These are phyloP conservation scores for Eidolon helvum DNA, from an alignment of 2,113 vertebrate species.

Conservation along the genomic window DNA sequence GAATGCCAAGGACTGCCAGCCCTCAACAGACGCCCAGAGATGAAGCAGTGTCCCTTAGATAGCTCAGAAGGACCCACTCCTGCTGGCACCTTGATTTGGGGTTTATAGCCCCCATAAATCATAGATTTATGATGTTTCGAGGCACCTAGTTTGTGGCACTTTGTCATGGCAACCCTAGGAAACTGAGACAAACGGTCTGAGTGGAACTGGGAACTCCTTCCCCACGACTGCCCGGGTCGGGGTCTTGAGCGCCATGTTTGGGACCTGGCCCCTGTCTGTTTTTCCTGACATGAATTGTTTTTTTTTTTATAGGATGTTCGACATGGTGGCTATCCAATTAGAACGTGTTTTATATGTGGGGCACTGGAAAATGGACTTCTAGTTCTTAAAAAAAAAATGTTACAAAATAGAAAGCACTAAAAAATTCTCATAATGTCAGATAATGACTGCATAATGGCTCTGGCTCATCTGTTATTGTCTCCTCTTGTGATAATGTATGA, in stretches of 20 bases:
- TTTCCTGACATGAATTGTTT: background rate
- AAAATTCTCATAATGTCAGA: background rate
- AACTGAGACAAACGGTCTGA: background rate
- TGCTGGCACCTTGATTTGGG: background rate
- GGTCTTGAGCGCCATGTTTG: background rate
- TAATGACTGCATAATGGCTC: background rate
- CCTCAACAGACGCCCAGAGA: background rate
- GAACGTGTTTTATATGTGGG: background rate
- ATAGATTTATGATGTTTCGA: background rate
- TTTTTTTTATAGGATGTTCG: background rate
- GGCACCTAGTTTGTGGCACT: background rate
- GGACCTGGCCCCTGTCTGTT: background rate
- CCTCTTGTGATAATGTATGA: background rate
- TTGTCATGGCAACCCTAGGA: background rate
- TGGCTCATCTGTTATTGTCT: background rate
- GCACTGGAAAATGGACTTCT: background rate
- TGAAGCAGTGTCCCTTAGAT: background rate
- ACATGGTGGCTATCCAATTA: background rate
- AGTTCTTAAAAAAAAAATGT: background rate
- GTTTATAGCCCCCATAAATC: background rate
- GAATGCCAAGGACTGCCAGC: accelerated
- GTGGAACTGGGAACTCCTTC: background rate
- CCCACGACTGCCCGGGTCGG: background rate
- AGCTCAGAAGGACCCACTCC: background rate
- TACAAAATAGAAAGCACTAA: background rate